Evolutionary conservation across 1,140 invertebrate genomes (phyloP).

Genomic region (Drosophila biarmipes): DNA sequence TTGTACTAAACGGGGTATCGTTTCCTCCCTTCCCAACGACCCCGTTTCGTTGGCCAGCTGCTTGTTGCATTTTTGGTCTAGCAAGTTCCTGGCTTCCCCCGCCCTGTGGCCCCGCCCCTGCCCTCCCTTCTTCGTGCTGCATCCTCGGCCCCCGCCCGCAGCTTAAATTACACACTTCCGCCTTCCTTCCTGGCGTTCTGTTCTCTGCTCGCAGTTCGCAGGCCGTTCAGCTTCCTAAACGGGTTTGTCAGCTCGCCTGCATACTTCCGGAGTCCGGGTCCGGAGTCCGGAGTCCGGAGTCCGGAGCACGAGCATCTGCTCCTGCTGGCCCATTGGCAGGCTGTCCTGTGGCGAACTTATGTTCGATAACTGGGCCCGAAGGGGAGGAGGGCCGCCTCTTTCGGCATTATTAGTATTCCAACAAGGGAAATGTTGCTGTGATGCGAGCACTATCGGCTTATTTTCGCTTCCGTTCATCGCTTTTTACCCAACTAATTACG

Average conservation of each 20-base stretch:
- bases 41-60: background rate
- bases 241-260: slow-evolving; percentile 51
- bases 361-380: slow-evolving; percentile 21
- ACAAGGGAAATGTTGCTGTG: slow-evolving; percentile 9
- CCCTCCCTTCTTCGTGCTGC: slow-evolving; percentile 4
- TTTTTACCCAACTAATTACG: background rate
- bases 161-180: slow-evolving; percentile 80
- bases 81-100: slow-evolving; percentile 30
- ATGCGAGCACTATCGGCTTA: background rate
- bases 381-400: background rate
- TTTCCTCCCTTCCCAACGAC: background rate
- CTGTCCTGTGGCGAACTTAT: slow-evolving; percentile 15
- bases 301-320: background rate
- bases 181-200: slow-evolving; percentile 59
- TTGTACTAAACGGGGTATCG: background rate
- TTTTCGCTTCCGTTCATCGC: slow-evolving; percentile 4
- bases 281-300: slow-evolving; percentile 16
- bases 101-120: background rate
- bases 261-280: slow-evolving; percentile 25
- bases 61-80: slow-evolving; percentile 73
- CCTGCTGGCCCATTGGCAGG: slow-evolving; percentile 3
- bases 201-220: slow-evolving; percentile 1
- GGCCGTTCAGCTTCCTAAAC: slow-evolving; percentile 45
- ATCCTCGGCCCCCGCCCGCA: slow-evolving; percentile 27
- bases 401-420: slow-evolving; percentile 18